Base-by-base conservation (phyloP, 2,797 vertebrate species). In the Micropoecilia bifurca region DNA sequence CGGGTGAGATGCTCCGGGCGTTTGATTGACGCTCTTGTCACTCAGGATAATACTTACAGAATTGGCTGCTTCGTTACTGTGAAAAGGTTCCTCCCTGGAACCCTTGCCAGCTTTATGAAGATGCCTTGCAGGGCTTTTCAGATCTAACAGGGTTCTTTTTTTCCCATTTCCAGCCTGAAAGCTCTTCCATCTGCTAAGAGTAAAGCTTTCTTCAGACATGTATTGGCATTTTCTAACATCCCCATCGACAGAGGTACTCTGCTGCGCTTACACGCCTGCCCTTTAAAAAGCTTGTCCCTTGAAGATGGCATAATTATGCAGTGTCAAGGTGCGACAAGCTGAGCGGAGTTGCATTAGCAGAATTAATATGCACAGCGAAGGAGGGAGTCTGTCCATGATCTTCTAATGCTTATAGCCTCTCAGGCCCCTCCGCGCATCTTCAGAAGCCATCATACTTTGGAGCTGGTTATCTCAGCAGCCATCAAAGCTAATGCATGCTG, bases 221-320 rank as follows among this genome's bases (percentile, higher is more conserved):
- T 83, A 82, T 87, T 85, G 86, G 75, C 86, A 85, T 84, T 89
- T 88, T 63, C 66, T 30, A 81, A 80, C 74, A 75, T 81, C 72
- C 76, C 69, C 57, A 73, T 85, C 63, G 43, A 86, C 80, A 28
- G 71, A 83, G 72, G 57, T 75, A 61, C 78, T 83, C 33, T 25
- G 14, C 72, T 30, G 33, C 75, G 45, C 73, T 71, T 2, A 8
- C 75, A 74, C 55, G 69, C 77, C 81, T 90, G 88, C 87, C 89
- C 91, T 92, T 92, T 92, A 74, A 89, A 88, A 88, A 85, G 82
- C 88, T 74, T 0, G 47, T 87, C 76, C 77, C 81, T 79, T 50
- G 73, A 85, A 90, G 90, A 94, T 92, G 91, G 93, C 91, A 93
- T 94, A 93, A 94, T 94, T 95, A 93, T 89, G 89, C 82, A 76